Percentiles rank a stretch among this genome's conserved stretches.
Evolutionary conservation across 2,797 vertebrate species (phyloP).

Genomic region (Phoxinus dragarum): DNA sequence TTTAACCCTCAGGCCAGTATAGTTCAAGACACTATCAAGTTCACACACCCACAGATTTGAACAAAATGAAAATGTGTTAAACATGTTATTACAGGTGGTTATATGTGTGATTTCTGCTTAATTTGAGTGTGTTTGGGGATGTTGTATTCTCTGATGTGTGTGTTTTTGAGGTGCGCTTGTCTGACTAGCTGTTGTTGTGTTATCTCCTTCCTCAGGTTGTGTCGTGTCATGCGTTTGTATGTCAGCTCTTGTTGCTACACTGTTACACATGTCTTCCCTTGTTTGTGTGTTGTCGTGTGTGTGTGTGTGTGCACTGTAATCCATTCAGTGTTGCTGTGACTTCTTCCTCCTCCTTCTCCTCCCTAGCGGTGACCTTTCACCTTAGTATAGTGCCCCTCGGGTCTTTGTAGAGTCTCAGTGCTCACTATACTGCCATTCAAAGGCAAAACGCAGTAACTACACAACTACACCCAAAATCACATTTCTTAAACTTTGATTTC

Average conservation of each 20-base stretch:
- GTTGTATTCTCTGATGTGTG: conserved; percentile 48
- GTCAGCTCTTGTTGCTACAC: conserved; percentile 74
- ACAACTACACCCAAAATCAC: neutral
- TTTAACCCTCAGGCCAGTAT: neutral
- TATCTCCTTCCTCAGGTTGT: conserved; percentile 77
- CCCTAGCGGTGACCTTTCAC: conserved; percentile 78
- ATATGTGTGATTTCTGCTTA: conserved; percentile 36
- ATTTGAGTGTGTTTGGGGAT: conserved; percentile 48
- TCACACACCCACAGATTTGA: conserved; percentile 15
- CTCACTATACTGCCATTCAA: neutral
- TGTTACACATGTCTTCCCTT: conserved; percentile 60
- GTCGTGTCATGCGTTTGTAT: conserved; percentile 76
- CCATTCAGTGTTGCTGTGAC: conserved; percentile 72
- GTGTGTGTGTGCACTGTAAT: conserved; percentile 48
- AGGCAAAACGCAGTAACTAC: conserved; percentile 9
- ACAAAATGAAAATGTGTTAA: conserved; percentile 10
- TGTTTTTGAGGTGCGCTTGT: conserved; percentile 55
- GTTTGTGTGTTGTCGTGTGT: conserved; percentile 51
- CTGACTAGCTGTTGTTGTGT: conserved; percentile 69
- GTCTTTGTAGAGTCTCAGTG: neutral
- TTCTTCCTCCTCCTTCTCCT: conserved; percentile 75
- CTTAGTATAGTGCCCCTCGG: conserved; percentile 67
- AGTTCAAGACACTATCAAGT: conserved; percentile 9
- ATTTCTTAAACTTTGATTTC: neutral
- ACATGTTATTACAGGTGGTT: conserved; percentile 30